phyloP scores from a whole-genome alignment of 1,140 invertebrate genomes.

The Zaprionus gabonicus region DNA sequence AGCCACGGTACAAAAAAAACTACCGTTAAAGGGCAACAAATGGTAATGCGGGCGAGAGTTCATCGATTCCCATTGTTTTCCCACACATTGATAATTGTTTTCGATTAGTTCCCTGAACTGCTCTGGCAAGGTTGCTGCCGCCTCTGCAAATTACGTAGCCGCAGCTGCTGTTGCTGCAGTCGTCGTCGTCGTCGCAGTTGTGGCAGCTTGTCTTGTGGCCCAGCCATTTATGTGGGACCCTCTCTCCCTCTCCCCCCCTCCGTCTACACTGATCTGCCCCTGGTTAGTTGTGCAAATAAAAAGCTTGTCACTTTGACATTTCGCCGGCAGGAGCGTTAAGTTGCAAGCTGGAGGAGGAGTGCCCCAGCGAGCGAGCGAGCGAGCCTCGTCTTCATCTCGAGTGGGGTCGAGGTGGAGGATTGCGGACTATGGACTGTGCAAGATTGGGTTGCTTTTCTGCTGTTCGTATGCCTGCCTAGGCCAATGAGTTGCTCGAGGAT shows the following conservation, averaged over 20 bases:
- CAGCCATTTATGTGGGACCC: slow-evolving; percentile 38
- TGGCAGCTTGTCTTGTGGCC: slow-evolving; percentile 12
- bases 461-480: slow-evolving; percentile 29
- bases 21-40: slow-evolving; percentile 10
- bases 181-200: not conserved
- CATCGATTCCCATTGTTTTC: slow-evolving; percentile 39
- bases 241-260: not conserved
- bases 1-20: not conserved
- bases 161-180: not conserved
- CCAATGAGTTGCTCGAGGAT: slow-evolving; percentile 36
- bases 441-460: slow-evolving; percentile 8
- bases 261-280: not conserved
- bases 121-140: slow-evolving; percentile 41
- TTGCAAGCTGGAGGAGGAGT: slow-evolving; percentile 43
- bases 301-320: slow-evolving; percentile 59
- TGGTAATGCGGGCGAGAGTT: slow-evolving; percentile 3
- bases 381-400: slow-evolving; percentile 29
- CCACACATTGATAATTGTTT: slow-evolving; percentile 51
- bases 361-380: slow-evolving; percentile 11
- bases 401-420: not conserved
- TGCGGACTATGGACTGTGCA: not conserved
- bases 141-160: slow-evolving; percentile 39
- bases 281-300: slow-evolving; percentile 45
- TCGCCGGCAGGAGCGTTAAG: slow-evolving; percentile 51
- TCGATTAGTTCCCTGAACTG: slow-evolving; percentile 34